Evolutionary conservation across 2,797 vertebrate species (phyloP).

Genomic region (Linurgus olivaceus): DNA sequence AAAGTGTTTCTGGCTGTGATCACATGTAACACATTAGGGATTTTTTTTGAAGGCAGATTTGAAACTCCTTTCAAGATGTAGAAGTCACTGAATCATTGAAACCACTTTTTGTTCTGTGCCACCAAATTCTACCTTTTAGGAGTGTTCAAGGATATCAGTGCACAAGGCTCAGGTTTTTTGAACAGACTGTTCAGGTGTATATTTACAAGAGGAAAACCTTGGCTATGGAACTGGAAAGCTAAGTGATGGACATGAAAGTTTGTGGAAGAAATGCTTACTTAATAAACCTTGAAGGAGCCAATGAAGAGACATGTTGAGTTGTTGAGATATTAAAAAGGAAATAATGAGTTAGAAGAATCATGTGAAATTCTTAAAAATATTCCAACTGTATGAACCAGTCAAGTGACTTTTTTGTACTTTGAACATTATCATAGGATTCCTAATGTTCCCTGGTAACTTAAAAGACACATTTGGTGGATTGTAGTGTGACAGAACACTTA

Average conservation of each 20-base stretch:
- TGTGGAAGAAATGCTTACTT: neutral
- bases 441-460: neutral
- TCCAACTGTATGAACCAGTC: neutral
- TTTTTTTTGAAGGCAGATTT: neutral
- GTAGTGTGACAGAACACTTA: neutral
- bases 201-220: neutral
- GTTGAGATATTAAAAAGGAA: neutral
- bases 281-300: neutral
- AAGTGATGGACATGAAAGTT: neutral
- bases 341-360: neutral
- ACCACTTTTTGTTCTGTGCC: neutral
- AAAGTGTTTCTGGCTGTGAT: neutral
- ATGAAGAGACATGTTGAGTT: neutral
- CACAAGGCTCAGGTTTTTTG: neutral
- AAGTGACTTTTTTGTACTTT: neutral
- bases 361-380: neutral
- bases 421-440: neutral
- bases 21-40: neutral
- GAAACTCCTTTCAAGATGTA: neutral
- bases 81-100: neutral
- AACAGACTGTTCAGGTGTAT: neutral
- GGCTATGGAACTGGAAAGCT: neutral
- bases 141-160: neutral
- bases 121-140: neutral
- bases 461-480: accelerated